A percentile compares a stretch with the other conserved stretches of the same genome.
Conservation (phyloP, 2,888 invertebrate species). For the Lissonota sp. region DNA sequence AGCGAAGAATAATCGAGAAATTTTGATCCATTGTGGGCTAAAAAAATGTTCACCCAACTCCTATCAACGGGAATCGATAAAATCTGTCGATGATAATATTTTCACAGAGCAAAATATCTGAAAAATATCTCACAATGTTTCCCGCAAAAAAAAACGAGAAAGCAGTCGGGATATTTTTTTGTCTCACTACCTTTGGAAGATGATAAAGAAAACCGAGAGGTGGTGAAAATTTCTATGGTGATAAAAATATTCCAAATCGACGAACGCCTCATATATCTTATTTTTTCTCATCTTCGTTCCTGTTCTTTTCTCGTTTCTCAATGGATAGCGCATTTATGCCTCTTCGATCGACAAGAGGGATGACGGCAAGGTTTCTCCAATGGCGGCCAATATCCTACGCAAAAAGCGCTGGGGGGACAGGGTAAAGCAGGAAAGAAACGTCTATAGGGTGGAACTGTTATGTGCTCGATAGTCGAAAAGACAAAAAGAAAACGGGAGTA, state of each 20-base stretch:
- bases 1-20: constrained; percentile 30
- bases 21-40: constrained; percentile 7
- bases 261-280: constrained; percentile 20
- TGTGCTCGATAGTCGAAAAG: constrained; percentile 40
- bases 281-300: constrained; percentile 12
- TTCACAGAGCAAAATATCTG: too few relatives aligned
- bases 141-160: constrained; percentile 17
- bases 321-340: constrained; percentile 17
- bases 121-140: not conserved
- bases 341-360: constrained; percentile 11
- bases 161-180: constrained; percentile 8
- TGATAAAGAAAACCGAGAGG: constrained; percentile 23
- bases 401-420: constrained; percentile 7
- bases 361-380: constrained; percentile 42
- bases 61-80: too few relatives aligned
- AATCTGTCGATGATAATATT: too few relatives aligned
- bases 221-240: constrained; percentile 24
- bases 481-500: constrained; percentile 44
- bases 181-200: constrained; percentile 1
- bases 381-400: constrained; percentile 55
- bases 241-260: constrained; percentile 49
- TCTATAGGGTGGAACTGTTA: constrained; percentile 31
- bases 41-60: too few relatives aligned
- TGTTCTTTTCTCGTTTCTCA: constrained; percentile 9
- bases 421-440: constrained; percentile 7